Percentiles rank a stretch among this genome's conserved stretches.
Conservation (phyloP, 2,888 invertebrate species). For the Drosophila melanocephala region DNA sequence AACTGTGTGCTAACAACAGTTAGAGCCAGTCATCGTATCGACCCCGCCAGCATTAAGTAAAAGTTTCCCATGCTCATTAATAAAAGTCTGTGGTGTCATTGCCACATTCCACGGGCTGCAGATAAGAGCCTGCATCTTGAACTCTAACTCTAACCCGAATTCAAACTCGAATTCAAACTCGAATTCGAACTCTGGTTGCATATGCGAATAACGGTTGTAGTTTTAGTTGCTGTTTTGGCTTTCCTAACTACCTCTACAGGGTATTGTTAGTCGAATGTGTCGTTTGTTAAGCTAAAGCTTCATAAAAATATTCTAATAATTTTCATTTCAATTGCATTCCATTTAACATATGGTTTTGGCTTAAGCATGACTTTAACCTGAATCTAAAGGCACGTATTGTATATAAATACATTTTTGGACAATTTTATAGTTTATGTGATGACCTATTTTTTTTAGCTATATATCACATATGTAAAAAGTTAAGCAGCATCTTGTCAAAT, state of each 20-base stretch:
- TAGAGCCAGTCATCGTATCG: conserved; percentile 22
- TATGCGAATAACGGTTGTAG: conserved; percentile 20
- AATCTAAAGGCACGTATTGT: not conserved
- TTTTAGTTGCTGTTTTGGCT: conserved; percentile 13
- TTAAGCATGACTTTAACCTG: not conserved
- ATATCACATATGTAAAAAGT: not conserved
- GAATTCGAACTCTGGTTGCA: conserved; percentile 11
- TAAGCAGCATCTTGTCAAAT: not conserved
- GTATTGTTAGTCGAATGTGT: conserved; percentile 2
- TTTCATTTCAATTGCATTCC: not conserved
- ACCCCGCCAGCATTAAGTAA: conserved; percentile 25
- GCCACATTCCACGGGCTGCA: conserved; percentile 21
- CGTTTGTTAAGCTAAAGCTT: conserved; percentile 4
- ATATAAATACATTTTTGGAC: not conserved
- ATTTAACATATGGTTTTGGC: not conserved
- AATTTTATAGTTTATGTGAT: not conserved
- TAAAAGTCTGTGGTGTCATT: conserved; percentile 8
- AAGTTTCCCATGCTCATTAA: conserved; percentile 45
- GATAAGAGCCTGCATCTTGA: conserved; percentile 24
- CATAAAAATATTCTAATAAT: not conserved
- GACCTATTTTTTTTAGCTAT: not conserved
- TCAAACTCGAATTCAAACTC: not conserved
- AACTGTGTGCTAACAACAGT: conserved; percentile 33
- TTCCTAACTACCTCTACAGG: conserved; percentile 12
- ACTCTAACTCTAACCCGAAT: not conserved